These are phyloP conservation scores for Pagetopsis macropterus DNA, from an alignment of 2,797 vertebrate species.

Conservation along the genomic window DNA sequence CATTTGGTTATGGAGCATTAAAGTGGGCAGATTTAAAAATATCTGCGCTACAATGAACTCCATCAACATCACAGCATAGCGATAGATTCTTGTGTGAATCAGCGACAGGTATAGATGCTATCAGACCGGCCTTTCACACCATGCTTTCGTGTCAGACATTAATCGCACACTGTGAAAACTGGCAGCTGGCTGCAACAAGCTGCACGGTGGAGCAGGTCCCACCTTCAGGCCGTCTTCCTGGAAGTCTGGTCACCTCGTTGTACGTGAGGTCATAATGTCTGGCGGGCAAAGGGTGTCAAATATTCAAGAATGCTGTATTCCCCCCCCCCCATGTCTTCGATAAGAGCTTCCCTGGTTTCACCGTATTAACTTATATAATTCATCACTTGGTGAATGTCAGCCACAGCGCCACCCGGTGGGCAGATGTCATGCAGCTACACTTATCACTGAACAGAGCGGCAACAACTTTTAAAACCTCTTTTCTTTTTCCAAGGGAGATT, in stretches of 20 bases:
- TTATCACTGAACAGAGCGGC: constrained; percentile 8
- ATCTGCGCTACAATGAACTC: constrained; percentile 35
- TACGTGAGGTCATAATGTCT: not conserved
- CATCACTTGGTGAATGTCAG: constrained; percentile 28
- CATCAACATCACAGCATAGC: constrained; percentile 13
- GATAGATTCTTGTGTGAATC: constrained; percentile 36
- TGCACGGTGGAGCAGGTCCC: constrained; percentile 30
- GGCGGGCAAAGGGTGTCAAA: not conserved
- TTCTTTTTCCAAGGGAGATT: constrained; percentile 10
- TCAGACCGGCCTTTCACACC: constrained; percentile 35
- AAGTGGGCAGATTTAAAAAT: constrained; percentile 10
- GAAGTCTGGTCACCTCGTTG: constrained; percentile 11
- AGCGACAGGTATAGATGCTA: constrained; percentile 9
- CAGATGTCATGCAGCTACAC: not conserved
- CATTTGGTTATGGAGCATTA: constrained; percentile 64
- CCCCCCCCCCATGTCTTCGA: not conserved
- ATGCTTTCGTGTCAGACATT: constrained; percentile 40
- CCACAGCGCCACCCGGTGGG: constrained; percentile 37
- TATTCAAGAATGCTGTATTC: constrained; percentile 15
- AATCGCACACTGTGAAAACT: constrained; percentile 69
- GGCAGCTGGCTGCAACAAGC: constrained; percentile 55
- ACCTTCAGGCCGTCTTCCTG: constrained; percentile 7
- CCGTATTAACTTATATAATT: not conserved
- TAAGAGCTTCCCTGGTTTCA: constrained; percentile 10
- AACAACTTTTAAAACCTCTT: constrained; percentile 36